Conservation (phyloP, 37 sponge, comb jelly and placozoan genomes). For the Oscarella lobularis region DNA sequence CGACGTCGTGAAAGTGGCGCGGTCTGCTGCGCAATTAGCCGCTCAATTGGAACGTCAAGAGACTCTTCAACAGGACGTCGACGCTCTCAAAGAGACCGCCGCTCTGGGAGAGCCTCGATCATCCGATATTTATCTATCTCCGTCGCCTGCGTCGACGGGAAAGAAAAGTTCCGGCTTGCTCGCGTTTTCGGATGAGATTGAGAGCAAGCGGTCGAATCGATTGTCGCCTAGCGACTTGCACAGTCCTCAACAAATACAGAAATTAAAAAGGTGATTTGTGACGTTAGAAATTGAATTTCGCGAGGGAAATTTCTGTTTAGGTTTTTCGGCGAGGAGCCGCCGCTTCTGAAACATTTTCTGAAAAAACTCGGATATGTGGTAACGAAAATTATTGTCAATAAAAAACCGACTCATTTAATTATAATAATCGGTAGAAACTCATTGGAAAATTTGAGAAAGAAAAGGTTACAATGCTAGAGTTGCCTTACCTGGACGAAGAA, state of each 20-base stretch:
- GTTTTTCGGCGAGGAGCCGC: slow-evolving; percentile 6
- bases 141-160: too few relatives aligned
- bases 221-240: too few relatives aligned
- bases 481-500: not conserved
- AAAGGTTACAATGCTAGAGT: slow-evolving; percentile 3
- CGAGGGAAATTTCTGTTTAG: not conserved
- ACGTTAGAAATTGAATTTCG: not conserved
- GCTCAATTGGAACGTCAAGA: not conserved
- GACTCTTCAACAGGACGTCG: not conserved
- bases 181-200: too few relatives aligned
- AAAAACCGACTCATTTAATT: too few relatives aligned
- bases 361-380: slow-evolving; percentile 3
- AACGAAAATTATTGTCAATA: not conserved
- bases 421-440: not conserved
- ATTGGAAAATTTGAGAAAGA: slow-evolving; percentile 5
- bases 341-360: not conserved
- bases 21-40: not conserved
- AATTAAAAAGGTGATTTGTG: not conserved
- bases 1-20: not conserved
- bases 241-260: not conserved
- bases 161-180: too few relatives aligned
- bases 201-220: too few relatives aligned
- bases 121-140: too few relatives aligned
- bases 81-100: not conserved
- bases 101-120: not conserved